Evolutionary conservation across 2,797 vertebrate species (phyloP).

Genomic region (Manis crassicaudata): DNA sequence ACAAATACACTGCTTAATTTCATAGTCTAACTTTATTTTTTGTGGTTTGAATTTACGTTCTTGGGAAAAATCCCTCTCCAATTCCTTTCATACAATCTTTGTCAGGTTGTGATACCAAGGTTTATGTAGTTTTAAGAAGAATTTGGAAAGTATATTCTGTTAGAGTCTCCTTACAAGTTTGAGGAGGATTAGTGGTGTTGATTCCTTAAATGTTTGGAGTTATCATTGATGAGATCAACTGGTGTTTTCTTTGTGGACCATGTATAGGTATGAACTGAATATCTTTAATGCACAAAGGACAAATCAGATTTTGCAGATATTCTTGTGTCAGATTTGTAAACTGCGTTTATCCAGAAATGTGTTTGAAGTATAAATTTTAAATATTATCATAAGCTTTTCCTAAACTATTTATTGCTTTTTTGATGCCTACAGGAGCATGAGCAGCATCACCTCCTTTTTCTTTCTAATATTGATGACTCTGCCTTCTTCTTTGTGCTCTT

Average conservation of each 20-base stretch:
- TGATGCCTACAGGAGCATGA: not conserved
- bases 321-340: not conserved
- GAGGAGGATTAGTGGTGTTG: not conserved
- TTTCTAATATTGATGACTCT: not conserved
- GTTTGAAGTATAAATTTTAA: not conserved
- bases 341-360: not conserved
- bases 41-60: not conserved
- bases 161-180: not conserved
- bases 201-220: not conserved
- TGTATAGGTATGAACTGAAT: not conserved
- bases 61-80: not conserved
- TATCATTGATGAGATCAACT: not conserved
- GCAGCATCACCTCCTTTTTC: not conserved
- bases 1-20: not conserved
- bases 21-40: not conserved
- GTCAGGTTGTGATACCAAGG: not conserved
- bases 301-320: not conserved
- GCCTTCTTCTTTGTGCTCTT: not conserved
- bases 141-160: not conserved
- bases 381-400: not conserved
- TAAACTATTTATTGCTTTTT: not conserved
- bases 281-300: not conserved
- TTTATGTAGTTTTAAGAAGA: not conserved
- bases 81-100: not conserved
- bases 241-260: not conserved